phyloP scores from a whole-genome alignment of 2,113 vertebrate genomes.

The Amblyornis subalaris region DNA sequence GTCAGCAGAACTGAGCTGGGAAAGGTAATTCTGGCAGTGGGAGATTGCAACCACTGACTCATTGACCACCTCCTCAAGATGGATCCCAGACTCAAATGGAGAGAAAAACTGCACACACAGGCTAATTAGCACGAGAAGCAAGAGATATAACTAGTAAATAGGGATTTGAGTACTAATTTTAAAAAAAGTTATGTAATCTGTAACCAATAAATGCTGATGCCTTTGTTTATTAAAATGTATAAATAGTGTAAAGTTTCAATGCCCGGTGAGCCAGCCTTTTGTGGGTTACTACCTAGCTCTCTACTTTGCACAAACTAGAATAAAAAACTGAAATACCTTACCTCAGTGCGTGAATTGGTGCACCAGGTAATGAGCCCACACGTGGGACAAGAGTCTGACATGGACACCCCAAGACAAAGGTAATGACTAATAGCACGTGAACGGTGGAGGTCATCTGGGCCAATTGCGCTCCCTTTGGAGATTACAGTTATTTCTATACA shows the following conservation, averaged over 20 bases:
- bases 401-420: not conserved
- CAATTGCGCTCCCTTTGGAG: not conserved
- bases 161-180: not conserved
- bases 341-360: not conserved
- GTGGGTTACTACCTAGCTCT: not conserved
- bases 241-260: not conserved
- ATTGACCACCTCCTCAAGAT: not conserved
- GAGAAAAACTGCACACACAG: not conserved
- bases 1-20: not conserved
- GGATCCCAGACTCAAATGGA: not conserved
- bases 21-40: not conserved
- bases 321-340: not conserved
- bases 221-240: not conserved
- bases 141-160: not conserved
- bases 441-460: not conserved
- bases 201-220: not conserved
- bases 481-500: not conserved
- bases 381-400: not conserved
- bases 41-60: not conserved
- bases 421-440: not conserved
- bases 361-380: not conserved
- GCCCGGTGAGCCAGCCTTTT: not conserved
- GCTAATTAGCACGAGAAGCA: not conserved
- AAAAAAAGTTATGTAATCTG: not conserved
- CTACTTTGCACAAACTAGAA: not conserved